Conservation (phyloP, 2,113 vertebrate genomes). For the Hippolais icterina region DNA sequence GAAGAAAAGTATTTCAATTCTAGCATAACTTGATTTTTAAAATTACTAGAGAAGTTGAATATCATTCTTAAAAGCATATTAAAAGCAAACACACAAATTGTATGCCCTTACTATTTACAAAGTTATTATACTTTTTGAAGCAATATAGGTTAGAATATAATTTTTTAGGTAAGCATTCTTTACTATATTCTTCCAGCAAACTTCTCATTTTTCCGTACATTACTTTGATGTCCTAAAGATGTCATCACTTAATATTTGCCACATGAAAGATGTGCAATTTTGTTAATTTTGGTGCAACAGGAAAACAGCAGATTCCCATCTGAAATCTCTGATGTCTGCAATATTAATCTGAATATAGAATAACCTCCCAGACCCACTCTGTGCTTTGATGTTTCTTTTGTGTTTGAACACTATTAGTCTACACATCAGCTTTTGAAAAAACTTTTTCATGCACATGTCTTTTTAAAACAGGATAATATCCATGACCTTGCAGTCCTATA, state of each 20-base stretch:
- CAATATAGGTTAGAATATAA: not conserved
- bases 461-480: not conserved
- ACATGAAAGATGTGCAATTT: not conserved
- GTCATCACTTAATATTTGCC: not conserved
- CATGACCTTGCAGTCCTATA: not conserved
- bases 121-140: not conserved
- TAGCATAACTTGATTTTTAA: not conserved
- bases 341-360: not conserved
- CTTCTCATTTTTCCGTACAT: not conserved
- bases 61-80: not conserved
- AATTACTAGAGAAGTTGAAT: not conserved
- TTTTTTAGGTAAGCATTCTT: not conserved
- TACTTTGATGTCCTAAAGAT: not conserved
- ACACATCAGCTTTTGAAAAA: not conserved
- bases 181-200: not conserved
- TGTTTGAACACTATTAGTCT: not conserved
- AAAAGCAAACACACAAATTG: not conserved
- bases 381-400: not conserved
- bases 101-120: not conserved
- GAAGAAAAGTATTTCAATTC: not conserved
- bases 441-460: not conserved
- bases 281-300: not conserved
- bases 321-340: not conserved
- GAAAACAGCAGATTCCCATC: not conserved
- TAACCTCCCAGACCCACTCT: not conserved